Base-by-base conservation (phyloP, 2,888 invertebrate species). In the Osmoderma eremita region DNA sequence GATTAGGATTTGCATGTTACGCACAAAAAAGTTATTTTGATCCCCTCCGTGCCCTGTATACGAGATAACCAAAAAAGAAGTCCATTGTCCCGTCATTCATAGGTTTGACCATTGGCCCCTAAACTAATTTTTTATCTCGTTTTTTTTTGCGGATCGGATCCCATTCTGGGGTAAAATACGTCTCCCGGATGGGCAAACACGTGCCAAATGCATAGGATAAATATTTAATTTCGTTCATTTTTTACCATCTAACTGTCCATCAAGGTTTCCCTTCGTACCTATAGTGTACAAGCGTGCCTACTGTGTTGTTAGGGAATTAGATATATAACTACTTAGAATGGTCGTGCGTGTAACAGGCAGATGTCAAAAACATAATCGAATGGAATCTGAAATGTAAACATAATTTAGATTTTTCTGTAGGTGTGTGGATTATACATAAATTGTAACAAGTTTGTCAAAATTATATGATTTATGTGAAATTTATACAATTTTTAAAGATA, bases 51-150 rank as follows among this genome's bases (percentile, higher is more conserved):
- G 10, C 10, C 2, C 30, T 2, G 30, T 30, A 30, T 49, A 42
- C 36, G 24, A 12, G 20, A 38, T 22, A 45, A 17, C 30, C 17
- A 70, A 75, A 77, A 76, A 77, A 75, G 73, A 49, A n/a, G n/a
- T 71, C 65, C 69, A 74, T 77, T 78, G 75, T 78, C 69, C 68
- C 51, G 70, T 70, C 71, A 70, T 71, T 72, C 72, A 77, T 75
- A 65, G 73, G 75, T 77, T 76, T 79, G 80, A 80, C 80, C 79
- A 79, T 77, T 79, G 79, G 77, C 79, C 79, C 72, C 71, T 68
- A 67, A 54, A 67, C 71, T 72, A 71, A 70, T 78, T 78, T 78
- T 78, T 78, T 76, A 75, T 75, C 67, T 63, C 68, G 53, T 63
- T 70, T 74, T 75, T 75, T 74, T 66, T 54, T 48, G 22, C 13